Base-by-base conservation (phyloP, 23 tunicate genomes). In the Trididemnum miniatum region DNA sequence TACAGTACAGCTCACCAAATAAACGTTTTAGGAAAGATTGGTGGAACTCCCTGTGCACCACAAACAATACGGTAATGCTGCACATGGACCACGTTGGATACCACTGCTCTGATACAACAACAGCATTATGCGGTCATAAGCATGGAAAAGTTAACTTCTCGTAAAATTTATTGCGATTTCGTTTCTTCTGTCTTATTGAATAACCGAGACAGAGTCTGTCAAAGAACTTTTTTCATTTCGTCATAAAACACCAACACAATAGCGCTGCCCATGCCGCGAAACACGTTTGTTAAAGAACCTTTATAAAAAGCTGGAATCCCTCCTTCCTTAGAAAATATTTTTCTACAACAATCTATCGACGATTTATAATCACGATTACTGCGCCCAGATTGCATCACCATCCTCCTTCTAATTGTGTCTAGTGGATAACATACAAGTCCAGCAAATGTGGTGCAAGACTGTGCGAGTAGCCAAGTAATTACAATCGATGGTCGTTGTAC, bases 331-430 rank as follows among this genome's bases (percentile, higher is more conserved):
- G 32, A 9, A 54, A 51, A 77, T 2, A 89, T 85, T 51, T 80
- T 85, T 0, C 59, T 54, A n/a, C 80, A 79, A 65, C 90, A 85
- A 54, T 85, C 90, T 12, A 51, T 18, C 30, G 79, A 36, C 20
- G 51, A 25, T 34, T 33, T 50, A 38, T 90, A 85, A 2, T 89
- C 72, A 4, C 29, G 31, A 37, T 25, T 29, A 23, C 22, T 20
- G 51, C 91, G 85, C 20, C 95, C 95, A 37, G 89, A 71, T 79
- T 89, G 95, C 95, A 89, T 89, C 25, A 89, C 84, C 89, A 89
- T 34, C 0, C 96, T 78, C 5, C 96, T 83, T 33, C 96, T 52
- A 7, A 90, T 50, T 1, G 96, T 90, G 86, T 90, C 96, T 51
- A 90, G 35, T 3, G 96, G 96, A 39, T 90, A 90, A 72, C 86